Percentiles rank a stretch among this genome's conserved stretches.
Evolutionary conservation across 1,140 invertebrate genomes (phyloP).

Genomic region (Battus philenor): DNA sequence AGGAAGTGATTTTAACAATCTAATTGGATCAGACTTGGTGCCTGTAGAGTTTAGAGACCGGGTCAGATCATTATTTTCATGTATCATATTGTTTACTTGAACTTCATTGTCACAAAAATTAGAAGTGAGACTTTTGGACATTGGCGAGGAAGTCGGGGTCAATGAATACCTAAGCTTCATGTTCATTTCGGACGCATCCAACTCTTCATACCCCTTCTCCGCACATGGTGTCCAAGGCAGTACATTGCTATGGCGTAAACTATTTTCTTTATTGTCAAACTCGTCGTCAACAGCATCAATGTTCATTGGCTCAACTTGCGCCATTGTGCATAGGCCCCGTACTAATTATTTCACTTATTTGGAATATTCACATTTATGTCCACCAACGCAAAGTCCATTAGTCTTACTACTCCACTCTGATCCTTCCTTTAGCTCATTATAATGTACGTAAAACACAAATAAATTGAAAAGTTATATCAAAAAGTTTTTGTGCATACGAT

Average conservation of each 20-base stretch:
- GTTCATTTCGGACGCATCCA: conserved; percentile 63
- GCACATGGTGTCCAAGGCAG: conserved; percentile 38
- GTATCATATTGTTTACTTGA: conserved; percentile 24
- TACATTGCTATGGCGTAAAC: conserved; percentile 53
- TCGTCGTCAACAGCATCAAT: conserved; percentile 48
- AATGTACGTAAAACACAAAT: too few relatives aligned
- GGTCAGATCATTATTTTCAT: conserved; percentile 44
- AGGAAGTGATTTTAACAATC: conserved; percentile 39
- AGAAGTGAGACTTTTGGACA: conserved; percentile 59
- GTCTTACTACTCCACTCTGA: conserved; percentile 6
- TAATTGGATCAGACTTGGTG: conserved; percentile 38
- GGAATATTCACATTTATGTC: background rate
- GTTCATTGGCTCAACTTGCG: conserved; percentile 64
- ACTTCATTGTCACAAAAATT: conserved; percentile 42
- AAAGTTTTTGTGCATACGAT: too few relatives aligned
- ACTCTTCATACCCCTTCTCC: conserved; percentile 62
- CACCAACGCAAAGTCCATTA: background rate
- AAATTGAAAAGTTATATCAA: too few relatives aligned
- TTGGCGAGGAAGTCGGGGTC: conserved; percentile 54
- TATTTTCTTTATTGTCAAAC: conserved; percentile 66
- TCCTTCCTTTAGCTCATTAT: too few relatives aligned
- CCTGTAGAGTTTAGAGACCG: conserved; percentile 50
- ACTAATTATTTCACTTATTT: background rate
- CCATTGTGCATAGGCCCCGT: too few relatives aligned
- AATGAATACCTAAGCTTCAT: conserved; percentile 64